Percentiles rank a stretch among this genome's conserved stretches.
These are phyloP conservation scores for Phenganax subtilis DNA, from an alignment of 92 coral and sea anemone species.

Conservation along the genomic window DNA sequence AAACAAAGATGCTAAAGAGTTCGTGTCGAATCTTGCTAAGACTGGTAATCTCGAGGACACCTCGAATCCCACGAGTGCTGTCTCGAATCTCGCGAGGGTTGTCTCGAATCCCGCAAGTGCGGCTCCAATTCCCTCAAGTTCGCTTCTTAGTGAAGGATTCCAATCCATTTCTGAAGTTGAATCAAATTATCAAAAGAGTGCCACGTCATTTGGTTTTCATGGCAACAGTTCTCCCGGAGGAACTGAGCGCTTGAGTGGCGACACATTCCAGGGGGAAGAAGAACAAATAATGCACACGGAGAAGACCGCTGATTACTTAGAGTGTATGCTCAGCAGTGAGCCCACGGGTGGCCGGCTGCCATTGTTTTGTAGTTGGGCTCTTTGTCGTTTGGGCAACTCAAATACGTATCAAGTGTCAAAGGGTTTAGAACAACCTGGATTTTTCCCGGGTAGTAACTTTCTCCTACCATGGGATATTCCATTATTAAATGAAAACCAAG, in stretches of 20 bases:
- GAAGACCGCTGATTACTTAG: constrained; percentile 63
- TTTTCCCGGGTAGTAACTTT: constrained; percentile 95
- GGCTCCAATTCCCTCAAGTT: constrained; percentile 24
- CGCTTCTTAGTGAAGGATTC: constrained; percentile 52
- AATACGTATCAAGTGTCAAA: constrained; percentile 77
- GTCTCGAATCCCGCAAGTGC: constrained; percentile 47
- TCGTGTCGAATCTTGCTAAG: constrained; percentile 19
- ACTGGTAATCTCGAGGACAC: background rate
- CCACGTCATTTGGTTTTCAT: constrained; percentile 77
- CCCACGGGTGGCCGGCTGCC: constrained; percentile 73
- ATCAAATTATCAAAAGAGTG: constrained; percentile 81
- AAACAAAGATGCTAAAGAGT: constrained; percentile 40
- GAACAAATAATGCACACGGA: constrained; percentile 28
- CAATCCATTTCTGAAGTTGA: constrained; percentile 93
- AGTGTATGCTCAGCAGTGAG: constrained; percentile 85
- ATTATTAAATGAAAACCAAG: constrained; percentile 69
- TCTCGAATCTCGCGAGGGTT: constrained; percentile 50
- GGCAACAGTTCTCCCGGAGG: constrained; percentile 77
- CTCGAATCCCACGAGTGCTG: background rate
- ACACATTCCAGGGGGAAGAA: constrained; percentile 50
- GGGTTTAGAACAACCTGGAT: constrained; percentile 93
- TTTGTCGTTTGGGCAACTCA: constrained; percentile 84
- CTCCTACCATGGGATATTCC: constrained; percentile 98
- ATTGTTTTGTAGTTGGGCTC: constrained; percentile 90
- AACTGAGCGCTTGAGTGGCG: constrained; percentile 62